These are phyloP conservation scores for Sebastes ruberrimus DNA, from an alignment of 2,797 vertebrate genomes.

Conservation along the genomic window DNA sequence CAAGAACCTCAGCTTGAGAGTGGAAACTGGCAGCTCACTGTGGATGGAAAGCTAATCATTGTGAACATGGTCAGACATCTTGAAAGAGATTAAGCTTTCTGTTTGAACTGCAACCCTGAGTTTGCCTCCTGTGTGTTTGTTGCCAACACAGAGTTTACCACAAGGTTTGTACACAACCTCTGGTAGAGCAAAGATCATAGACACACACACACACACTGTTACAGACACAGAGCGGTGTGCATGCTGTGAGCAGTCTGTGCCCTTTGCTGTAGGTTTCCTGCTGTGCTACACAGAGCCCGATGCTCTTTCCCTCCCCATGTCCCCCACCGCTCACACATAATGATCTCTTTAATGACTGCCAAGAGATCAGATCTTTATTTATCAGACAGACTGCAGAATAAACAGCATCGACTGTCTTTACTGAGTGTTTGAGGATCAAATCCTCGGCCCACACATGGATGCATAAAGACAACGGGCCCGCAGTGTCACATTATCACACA, in stretches of 20 bases:
- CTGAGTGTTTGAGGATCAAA: conserved; percentile 33
- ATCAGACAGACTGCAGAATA: conserved; percentile 44
- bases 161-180: conserved; percentile 32
- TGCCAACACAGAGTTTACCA: conserved; percentile 23
- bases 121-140: conserved; percentile 8
- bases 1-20: background rate
- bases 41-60: background rate
- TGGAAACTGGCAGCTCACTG: background rate
- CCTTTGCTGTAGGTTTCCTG: conserved; percentile 52
- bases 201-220: background rate
- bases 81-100: conserved; percentile 22
- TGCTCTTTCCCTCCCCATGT: conserved; percentile 45
- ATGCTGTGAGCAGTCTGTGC: conserved; percentile 52
- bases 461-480: background rate
- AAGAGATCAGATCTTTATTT: conserved; percentile 59
- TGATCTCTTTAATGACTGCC: conserved; percentile 50
- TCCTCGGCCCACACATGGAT: background rate
- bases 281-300: conserved; percentile 49
- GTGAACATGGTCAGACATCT: conserved; percentile 4
- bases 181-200: conserved; percentile 36
- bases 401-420: conserved; percentile 15
- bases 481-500: conserved; percentile 1
- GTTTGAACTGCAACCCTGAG: conserved; percentile 41
- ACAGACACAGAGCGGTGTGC: conserved; percentile 17
- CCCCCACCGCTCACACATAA: conserved; percentile 13